Base-by-base conservation (phyloP, 2,888 invertebrate species). In the Cryptus armator region DNA sequence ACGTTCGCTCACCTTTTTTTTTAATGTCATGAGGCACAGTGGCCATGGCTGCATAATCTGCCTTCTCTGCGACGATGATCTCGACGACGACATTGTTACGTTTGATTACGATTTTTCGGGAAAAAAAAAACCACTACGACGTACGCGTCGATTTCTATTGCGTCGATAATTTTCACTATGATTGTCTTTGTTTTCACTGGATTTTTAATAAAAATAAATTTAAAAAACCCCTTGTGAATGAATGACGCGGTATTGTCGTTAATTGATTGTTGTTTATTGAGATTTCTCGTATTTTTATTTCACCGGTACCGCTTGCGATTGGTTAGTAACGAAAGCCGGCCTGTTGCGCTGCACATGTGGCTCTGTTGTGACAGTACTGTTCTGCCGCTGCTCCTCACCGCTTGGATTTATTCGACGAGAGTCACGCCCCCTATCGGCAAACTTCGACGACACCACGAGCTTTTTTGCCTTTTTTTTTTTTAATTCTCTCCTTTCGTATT, bases 31-130 rank as follows among this genome's bases (percentile, higher is more conserved):
- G 62, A 93, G 87, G 82, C 93, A 93, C 71, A 93, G 85, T 24
- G 93, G 93, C 93, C 93, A 93, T 91, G 93, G 93, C 83, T 93
- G 93, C 90, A 93, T 92, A 86, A 93, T 93, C 85, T 92, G 92
- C 83, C 91, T 90, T 78, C 92, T 91, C 59, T 86, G 86, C 75
- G 89, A 88, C 76, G 91, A 88, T 91, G 91, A 72, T 10, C 71
- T 75, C 48, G 43, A 66, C 12, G 80, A 72, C 79, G 82, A 75
- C 82, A 78, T 78, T 19, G 48, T 62, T 12, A 14, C 14, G 16
- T 16, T 6, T 19, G 3, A 62, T 62, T 14, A 14, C 7, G 6
- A 46, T 46, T 12, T 14, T 62, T 32, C 29, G 46, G 44, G n/a
- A n/a, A 24, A 56, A 14, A 19, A 3, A 59, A 9, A 32, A 56